Evolutionary conservation across 2,888 invertebrate genomes (phyloP), one percentile per base, ranked within the genome.

Genomic region (Tachina lurida): DNA sequence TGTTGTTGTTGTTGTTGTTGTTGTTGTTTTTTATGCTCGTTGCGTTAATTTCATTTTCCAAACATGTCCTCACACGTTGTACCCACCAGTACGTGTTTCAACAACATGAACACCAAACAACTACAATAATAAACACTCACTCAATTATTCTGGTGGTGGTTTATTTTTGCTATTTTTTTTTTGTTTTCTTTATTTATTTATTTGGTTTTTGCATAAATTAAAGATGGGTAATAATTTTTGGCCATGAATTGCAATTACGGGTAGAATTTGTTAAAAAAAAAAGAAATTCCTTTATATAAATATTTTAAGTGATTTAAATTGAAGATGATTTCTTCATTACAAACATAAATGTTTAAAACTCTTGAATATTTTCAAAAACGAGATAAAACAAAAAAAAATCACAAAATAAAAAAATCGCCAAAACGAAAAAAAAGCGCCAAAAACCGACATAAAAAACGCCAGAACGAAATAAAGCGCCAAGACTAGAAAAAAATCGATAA

Each of bases 31-130:
- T 41, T 31, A 31, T 41, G 22, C 74, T 49, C n/a, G 45, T 65
- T 58, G 41, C 31, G 17, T 49, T n/a, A 58, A 49, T 74, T 74
- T 15, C 10, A 12, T 74, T 74, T 80, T n/a, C 12, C n/a, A 80
- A 80, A 31, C 73, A 80, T 73, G 73, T 63, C 47, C 60, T 45
- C 45, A 5, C 70, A 63, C 70, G 65, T 17, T 63, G 49, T 56
- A 49, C 10, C 22, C 13, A 56, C 39, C 63, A 54, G 19, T 54
- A 63, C 31, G 54, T 65, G 56, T 49, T 63, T 63, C 10, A 45
- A 10, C 41, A 39, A 41, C 63, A 65, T 45, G 22, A 31, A 19
- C 43, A 45, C 43, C 43, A 45, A 56, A 65, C 56, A 45, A 56
- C 19, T 5, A 75, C 52, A 22, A 58, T 43, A 17, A 45, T 19